Evolutionary conservation across 1,140 invertebrate species (phyloP), one percentile per base, ranked within the genome.

Genomic region (Drosophila nannoptera): DNA sequence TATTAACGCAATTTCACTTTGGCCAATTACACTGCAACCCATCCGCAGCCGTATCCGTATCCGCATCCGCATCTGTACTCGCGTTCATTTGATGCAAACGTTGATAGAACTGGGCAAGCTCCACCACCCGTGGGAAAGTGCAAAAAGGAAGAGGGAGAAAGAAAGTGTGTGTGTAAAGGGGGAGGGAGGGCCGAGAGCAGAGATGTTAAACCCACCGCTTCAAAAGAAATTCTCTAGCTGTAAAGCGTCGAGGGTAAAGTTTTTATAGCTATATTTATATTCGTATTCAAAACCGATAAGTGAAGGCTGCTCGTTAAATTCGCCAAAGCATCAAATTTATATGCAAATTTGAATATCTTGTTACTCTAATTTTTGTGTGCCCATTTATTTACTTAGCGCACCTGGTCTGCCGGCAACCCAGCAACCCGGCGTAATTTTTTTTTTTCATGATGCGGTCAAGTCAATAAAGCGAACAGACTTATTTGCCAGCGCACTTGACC

Each of bases 1-100:
- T 86, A 86, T 86, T 86, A 86, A 86, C 77, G 81, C 82, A 87
- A 84, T 84, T 84, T 71, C 77, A 81, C 81, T 84, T 75, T 69
- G 74, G 66, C 81, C 81, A 86, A 86, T 86, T 86, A 81, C 77
- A 81, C 73, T 86, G 81, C 81, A 84, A 68, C 65, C 72, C 77
- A 75, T 71, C 62, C 65, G 62, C 60, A 60, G 43, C 22, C 71
- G 7, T 42, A 60, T 46, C 16, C 45, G 29, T 64, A 52, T 12
- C 38, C 54, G 48, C 40, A 42, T 49, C 6, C 31, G 7, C 2
- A 50, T 52, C n/a, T 14, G 40, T 7, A n/a, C 4, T 32, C 29
- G 8, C 22, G 29, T 6, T 22, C 22, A 22, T 63, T 78, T 84
- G 77, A 86, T 86, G 81, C 69, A 84, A 84, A 86, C 73, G 32